Evolutionary conservation across 2,888 invertebrate genomes (phyloP).

Genomic region (Erebia palarica): DNA sequence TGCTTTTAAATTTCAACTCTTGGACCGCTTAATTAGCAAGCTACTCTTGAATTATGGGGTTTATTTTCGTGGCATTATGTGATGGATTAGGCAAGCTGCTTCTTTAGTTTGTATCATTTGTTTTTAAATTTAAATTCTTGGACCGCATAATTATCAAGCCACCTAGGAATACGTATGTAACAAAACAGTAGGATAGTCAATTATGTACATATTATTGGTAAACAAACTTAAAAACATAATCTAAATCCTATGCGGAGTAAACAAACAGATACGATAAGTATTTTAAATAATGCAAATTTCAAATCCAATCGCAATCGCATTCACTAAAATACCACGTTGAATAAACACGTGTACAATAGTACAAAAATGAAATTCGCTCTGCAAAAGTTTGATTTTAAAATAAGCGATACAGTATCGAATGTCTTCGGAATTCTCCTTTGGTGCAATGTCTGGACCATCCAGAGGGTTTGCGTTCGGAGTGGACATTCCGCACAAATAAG

Average conservation of each 20-base stretch:
- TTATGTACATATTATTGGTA: conserved; percentile 29
- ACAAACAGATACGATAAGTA: conserved; percentile 31
- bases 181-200: not conserved
- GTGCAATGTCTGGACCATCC: conserved; percentile 16
- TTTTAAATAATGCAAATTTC: conserved; percentile 37
- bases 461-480: conserved; percentile 41
- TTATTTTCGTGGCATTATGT: conserved; percentile 39
- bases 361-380: conserved; percentile 13
- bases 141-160: not conserved
- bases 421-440: conserved; percentile 31
- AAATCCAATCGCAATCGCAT: conserved; percentile 33
- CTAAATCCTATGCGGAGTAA: conserved; percentile 34
- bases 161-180: not conserved
- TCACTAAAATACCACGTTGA: conserved; percentile 25
- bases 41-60: conserved; percentile 45
- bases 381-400: conserved; percentile 19
- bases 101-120: too few relatives aligned
- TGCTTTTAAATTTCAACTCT: too few relatives aligned
- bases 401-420: conserved; percentile 29
- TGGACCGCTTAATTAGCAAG: too few relatives aligned
- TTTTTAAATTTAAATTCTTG: too few relatives aligned
- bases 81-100: not conserved
- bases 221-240: conserved; percentile 25
- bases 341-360: conserved; percentile 10
- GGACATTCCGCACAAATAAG: conserved; percentile 58